phyloP scores from a whole-genome alignment of 2,888 invertebrate species.

The Sminthurides aquaticus region DNA sequence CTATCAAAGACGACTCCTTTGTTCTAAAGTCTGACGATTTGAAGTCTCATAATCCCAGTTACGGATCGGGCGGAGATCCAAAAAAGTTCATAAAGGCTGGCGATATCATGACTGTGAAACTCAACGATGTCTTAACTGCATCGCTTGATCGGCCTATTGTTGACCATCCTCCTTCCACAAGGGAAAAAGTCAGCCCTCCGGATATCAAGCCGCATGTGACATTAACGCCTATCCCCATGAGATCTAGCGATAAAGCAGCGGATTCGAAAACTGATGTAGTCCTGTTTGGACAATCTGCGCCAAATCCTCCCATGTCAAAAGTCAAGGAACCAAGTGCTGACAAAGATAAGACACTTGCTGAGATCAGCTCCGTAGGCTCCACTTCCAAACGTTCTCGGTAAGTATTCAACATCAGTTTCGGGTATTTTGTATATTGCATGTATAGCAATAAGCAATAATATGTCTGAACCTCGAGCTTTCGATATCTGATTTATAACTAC shows the following conservation, averaged over 20 bases:
- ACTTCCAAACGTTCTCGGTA: constrained; percentile 36
- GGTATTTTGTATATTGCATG: too few species aligned
- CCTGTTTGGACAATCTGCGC: constrained; percentile 3
- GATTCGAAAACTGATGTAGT: constrained; percentile 9
- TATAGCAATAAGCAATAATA: too few species aligned
- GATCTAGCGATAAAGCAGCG: constrained; percentile 23
- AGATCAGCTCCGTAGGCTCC: constrained; percentile 20
- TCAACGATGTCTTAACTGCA: constrained; percentile 38
- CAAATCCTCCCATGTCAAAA: constrained; percentile 8
- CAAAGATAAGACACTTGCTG: constrained; percentile 30
- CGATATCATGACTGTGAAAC: constrained; percentile 28
- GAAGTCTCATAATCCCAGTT: neutral
- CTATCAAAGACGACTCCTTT: constrained; percentile 12
- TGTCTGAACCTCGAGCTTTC: too few species aligned
- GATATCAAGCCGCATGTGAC: constrained; percentile 43
- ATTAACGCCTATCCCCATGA: constrained; percentile 39
- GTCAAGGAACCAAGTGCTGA: constrained; percentile 21
- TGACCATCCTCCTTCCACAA: constrained; percentile 23
- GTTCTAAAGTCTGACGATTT: constrained; percentile 18
- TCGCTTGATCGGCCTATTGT: constrained; percentile 40
- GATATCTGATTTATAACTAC: too few species aligned
- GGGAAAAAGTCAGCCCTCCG: constrained; percentile 29
- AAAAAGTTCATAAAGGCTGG: constrained; percentile 11
- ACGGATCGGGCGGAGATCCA: neutral
- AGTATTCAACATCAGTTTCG: too few species aligned